Percentiles rank a stretch among this genome's conserved stretches.
phyloP scores from a whole-genome alignment of 2,113 vertebrate species.

The Leiothrix lutea region DNA sequence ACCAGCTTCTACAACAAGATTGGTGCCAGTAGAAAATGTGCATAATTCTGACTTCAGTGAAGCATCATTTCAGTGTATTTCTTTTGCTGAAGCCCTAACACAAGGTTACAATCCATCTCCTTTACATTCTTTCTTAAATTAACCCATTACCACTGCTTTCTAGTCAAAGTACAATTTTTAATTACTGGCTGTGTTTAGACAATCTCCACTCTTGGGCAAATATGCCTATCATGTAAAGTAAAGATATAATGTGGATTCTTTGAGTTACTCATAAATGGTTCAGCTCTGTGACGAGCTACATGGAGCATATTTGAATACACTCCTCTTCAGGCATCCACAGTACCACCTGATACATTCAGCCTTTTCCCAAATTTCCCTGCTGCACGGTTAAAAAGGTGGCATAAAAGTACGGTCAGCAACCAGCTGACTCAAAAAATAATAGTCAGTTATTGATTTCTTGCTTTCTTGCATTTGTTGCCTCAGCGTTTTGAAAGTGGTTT shows the following conservation, averaged over 20 bases:
- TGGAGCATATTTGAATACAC: neutral
- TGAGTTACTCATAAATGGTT: neutral
- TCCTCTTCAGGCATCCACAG: neutral
- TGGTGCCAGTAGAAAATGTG: neutral
- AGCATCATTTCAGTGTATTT: neutral
- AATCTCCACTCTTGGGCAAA: neutral
- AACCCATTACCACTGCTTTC: neutral
- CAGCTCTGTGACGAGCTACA: neutral
- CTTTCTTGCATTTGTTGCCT: neutral
- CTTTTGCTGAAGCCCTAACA: neutral
- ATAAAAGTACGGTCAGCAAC: neutral
- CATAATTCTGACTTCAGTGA: neutral
- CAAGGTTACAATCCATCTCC: neutral
- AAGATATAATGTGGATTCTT: neutral
- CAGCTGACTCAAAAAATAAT: neutral
- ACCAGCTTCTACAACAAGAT: neutral
- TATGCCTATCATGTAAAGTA: rapidly evolving
- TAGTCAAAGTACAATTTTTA: neutral
- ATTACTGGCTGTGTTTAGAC: neutral
- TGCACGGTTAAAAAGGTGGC: neutral
- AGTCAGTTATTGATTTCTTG: neutral
- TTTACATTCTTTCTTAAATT: neutral
- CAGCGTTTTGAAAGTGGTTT: neutral
- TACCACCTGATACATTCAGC: neutral
- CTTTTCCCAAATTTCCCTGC: neutral